Evolutionary conservation across 1,140 invertebrate genomes (phyloP).

Genomic region (Brachionus calyciflorus): DNA sequence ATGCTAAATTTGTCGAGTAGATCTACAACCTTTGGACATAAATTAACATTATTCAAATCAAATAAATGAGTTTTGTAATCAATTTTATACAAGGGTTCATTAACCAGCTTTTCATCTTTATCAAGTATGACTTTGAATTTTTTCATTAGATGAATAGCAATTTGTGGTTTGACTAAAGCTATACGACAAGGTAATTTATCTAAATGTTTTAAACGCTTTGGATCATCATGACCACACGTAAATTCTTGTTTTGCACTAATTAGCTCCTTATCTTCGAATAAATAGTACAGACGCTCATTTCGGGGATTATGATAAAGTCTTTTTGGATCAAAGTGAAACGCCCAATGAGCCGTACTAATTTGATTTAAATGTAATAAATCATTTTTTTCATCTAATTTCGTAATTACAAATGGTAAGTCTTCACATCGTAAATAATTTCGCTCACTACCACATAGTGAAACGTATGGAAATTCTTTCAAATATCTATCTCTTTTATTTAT

Average conservation of each 20-base stretch:
- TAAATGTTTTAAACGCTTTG: neutral
- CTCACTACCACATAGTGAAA: slow-evolving; percentile 86
- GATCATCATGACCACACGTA: neutral
- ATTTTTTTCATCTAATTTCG: slow-evolving; percentile 66
- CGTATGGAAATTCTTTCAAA: slow-evolving; percentile 76
- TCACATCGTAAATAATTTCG: slow-evolving; percentile 88
- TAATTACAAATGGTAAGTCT: slow-evolving; percentile 88
- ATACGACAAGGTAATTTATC: slow-evolving; percentile 35
- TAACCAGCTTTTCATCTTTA: neutral
- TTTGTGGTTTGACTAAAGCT: slow-evolving; percentile 15
- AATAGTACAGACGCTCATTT: slow-evolving; percentile 35
- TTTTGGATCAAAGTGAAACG: slow-evolving; percentile 33
- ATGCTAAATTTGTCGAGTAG: neutral
- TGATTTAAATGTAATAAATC: slow-evolving; percentile 45
- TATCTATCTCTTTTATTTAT: slow-evolving; percentile 75
- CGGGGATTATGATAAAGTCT: neutral
- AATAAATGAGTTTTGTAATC: neutral
- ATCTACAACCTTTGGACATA: neutral
- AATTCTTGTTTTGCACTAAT: neutral
- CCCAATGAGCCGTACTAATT: neutral
- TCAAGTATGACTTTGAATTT: neutral
- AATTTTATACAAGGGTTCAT: slow-evolving; percentile 25
- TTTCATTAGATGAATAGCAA: slow-evolving; percentile 32
- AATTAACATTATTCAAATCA: slow-evolving; percentile 23
- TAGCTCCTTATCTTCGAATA: slow-evolving; percentile 20